Evolutionary conservation across 1,140 invertebrate genomes (phyloP).

Genomic region (Vanessa tameamea): DNA sequence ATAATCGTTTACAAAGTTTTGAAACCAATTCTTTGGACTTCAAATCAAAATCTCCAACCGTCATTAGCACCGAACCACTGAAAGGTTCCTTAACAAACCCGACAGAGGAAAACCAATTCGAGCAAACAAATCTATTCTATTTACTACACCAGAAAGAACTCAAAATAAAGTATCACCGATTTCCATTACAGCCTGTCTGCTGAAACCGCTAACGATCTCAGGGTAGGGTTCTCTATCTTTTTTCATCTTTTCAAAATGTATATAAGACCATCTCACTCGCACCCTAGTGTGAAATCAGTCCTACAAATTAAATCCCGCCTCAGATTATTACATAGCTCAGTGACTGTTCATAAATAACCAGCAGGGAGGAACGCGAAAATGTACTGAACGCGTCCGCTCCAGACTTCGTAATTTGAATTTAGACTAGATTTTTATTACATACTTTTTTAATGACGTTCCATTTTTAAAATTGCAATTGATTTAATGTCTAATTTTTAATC

Average conservation of each 20-base stretch:
- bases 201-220: conserved; percentile 65
- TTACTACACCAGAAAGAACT: conserved; percentile 54
- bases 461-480: background rate
- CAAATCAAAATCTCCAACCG: conserved; percentile 29
- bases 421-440: conserved; percentile 44
- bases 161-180: conserved; percentile 55
- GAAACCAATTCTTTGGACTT: background rate
- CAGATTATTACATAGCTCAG: conserved; percentile 86
- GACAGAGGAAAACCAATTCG: conserved; percentile 35
- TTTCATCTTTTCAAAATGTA: conserved; percentile 23
- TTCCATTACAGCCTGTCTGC: conserved; percentile 55
- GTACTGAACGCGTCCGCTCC: conserved; percentile 38
- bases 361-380: conserved; percentile 51
- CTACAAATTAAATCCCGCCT: conserved; percentile 85
- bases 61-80: conserved; percentile 31
- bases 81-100: conserved; percentile 7
- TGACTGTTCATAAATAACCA: conserved; percentile 84
- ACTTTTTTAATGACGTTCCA: background rate
- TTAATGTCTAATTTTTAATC: background rate
- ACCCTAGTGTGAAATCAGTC: conserved; percentile 82
- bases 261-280: conserved; percentile 47
- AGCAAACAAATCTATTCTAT: conserved; percentile 57
- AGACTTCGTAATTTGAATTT: conserved; percentile 47
- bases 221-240: conserved; percentile 33
- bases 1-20: no score